phyloP scores from a whole-genome alignment of 2,888 invertebrate genomes.

The Entomobrya proxima region DNA sequence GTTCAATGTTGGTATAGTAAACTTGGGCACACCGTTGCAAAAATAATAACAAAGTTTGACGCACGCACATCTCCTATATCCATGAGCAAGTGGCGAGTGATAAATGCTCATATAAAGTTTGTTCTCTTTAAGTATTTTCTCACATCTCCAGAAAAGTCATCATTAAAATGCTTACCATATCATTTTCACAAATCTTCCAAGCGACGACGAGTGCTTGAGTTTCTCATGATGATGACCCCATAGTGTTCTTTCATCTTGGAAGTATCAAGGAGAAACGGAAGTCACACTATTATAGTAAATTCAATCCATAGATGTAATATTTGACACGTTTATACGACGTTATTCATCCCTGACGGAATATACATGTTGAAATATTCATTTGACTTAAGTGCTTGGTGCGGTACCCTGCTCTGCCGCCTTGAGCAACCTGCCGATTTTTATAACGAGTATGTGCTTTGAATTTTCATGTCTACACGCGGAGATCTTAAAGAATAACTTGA shows the following conservation, averaged over 20 bases:
- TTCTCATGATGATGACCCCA: not conserved
- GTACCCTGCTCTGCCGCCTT: slow-evolving; percentile 4
- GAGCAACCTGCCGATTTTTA: slow-evolving; percentile 58
- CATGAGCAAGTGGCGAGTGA: too few relatives aligned
- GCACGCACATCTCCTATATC: too few relatives aligned
- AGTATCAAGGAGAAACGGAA: not conserved
- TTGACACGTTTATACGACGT: slow-evolving; percentile 41
- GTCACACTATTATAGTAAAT: slow-evolving; percentile 17
- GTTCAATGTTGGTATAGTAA: too few relatives aligned
- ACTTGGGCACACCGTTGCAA: too few relatives aligned
- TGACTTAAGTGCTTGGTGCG: slow-evolving; percentile 40
- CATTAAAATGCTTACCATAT: too few relatives aligned
- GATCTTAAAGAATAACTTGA: not conserved
- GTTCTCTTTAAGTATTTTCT: too few relatives aligned
- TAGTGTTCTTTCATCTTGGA: too few relatives aligned
- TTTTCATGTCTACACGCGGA: not conserved
- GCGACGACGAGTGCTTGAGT: too few relatives aligned
- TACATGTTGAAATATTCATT: slow-evolving; percentile 52
- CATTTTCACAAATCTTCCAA: too few relatives aligned
- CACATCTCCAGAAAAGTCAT: too few relatives aligned
- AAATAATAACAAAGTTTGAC: too few relatives aligned
- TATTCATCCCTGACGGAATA: not conserved
- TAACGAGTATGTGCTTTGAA: slow-evolving; percentile 51
- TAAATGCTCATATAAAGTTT: too few relatives aligned
- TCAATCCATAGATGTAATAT: slow-evolving; percentile 16